Conservation (phyloP, 2,888 invertebrate species). For the Campoplex nolae region DNA sequence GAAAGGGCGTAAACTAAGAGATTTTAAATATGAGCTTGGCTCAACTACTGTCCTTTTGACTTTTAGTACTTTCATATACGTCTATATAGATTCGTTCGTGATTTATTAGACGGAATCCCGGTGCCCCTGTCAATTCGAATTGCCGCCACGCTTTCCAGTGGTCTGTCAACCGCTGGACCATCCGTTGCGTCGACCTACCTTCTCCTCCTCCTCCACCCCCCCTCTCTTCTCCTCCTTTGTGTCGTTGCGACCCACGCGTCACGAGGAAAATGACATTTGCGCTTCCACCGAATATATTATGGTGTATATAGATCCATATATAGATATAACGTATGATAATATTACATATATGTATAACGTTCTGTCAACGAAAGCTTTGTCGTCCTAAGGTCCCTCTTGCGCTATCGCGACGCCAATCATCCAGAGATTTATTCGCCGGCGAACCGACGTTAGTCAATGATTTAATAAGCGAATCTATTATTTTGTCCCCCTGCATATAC, state of each 20-base stretch:
- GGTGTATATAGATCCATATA: neutral
- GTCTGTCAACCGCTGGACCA: conserved; percentile 52
- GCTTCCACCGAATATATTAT: conserved; percentile 16
- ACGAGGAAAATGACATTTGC: conserved; percentile 44
- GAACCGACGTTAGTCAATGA: conserved; percentile 19
- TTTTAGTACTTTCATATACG: neutral
- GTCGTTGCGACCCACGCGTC: conserved; percentile 24
- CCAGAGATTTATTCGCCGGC: conserved; percentile 9
- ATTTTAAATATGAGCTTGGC: neutral
- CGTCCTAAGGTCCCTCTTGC: conserved; percentile 11
- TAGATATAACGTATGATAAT: neutral
- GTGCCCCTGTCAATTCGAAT: conserved; percentile 66
- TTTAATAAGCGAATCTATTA: conserved; percentile 8
- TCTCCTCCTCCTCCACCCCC: neutral
- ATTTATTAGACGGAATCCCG: conserved; percentile 72
- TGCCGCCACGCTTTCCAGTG: conserved; percentile 65
- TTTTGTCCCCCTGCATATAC: neutral
- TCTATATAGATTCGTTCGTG: conserved; percentile 62
- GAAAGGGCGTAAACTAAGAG: neutral
- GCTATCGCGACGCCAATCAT: conserved; percentile 15
- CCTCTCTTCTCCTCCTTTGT: neutral
- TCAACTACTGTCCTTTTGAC: neutral
- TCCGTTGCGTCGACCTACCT: conserved; percentile 36
- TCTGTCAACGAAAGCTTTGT: conserved; percentile 36
- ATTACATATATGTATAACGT: conserved; percentile 8